Evolutionary conservation across 2,797 vertebrate species (phyloP), one percentile per base, ranked within the genome.

Genomic region (Poeciliopsis gracilis): DNA sequence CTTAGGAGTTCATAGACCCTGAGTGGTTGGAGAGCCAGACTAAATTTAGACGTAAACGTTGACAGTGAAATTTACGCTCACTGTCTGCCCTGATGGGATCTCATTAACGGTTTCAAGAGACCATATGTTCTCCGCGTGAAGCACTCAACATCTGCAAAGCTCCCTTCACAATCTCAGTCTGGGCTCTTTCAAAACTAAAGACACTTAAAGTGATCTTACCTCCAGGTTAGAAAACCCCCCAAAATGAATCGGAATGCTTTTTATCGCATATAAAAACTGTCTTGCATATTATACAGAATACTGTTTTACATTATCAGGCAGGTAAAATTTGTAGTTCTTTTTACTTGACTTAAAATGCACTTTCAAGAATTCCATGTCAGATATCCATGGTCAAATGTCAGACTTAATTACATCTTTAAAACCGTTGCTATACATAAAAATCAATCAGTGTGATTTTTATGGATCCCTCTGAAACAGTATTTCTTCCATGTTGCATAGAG

Each of bases 41-140:
- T 20, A 55, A 41, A 73, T 85, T 16, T 75, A 74, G 47, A 81
- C 75, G 41, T 51, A 63, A 41, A 82, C 61, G 81, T 46, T 76
- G 80, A 83, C 84, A 83, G 75, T 55, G 78, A 82, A 74, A 85
- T 71, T 76, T 86, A 89, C 73, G 84, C 59, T 84, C 23, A 71
- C 73, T 25, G 85, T 87, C 87, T 84, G 81, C 73, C 73, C 82
- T 83, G 82, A 87, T 45, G 41, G 15, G 79, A 79, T 85, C 82
- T 90, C 73, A 83, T 91, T 87, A 91, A 78, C 74, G 30, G 82
- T 75, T 73, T 80, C 75, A 87, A 89, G 89, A 92, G 84, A 90
- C 79, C 81, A 63, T 72, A 70, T 70, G 77, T 89, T 87, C 72
- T 73, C 57, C 77, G 6, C 30, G 20, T 36, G 30, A 16, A 63